Base-by-base conservation (phyloP, 2,888 invertebrate genomes). In the Lordiphosa fenestrarum region DNA sequence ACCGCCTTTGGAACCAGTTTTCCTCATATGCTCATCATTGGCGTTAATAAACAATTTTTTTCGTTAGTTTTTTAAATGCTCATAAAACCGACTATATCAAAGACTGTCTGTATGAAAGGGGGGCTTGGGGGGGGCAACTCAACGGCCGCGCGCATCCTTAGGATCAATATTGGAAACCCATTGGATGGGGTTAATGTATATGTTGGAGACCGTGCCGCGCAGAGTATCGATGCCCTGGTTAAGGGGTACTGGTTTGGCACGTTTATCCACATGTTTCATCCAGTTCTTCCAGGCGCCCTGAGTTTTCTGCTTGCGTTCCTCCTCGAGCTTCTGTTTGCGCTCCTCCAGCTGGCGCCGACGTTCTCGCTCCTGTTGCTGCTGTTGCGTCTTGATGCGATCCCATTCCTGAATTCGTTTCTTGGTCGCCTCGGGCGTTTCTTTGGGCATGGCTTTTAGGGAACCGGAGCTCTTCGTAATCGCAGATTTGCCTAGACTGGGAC, bases 181-280 rank as follows among this genome's bases (percentile, higher is more conserved):
- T 33, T 87, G 84, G 37, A 83, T 75, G n/a, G 89, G 89, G 81
- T 89, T 89, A 0, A 89, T 59, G 58, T 80, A 89, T 15, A 88
- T 86, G 53, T 87, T 78, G 0, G 89, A 88, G 12, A 89, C 71
- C 3, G 89, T 88, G 39, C 89, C 89, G 6, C 87, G 88, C 41
- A 89, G 58, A 0, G 89, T 85, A 21, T 86, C 82, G 38, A 89
- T 75, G 7, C 89, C 89, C 44, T 84, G 85, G 49, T 89, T 89
- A 6, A 89, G 74, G 2, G 89, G 89, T 30, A 89, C 89, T 6
- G 89, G 89, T 46, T 89, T 89, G 6, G 87, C 87, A 39, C 88
- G 88, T 12, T 82, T 78, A 2, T 73, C 69, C 10, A 85, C 89
- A 4, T 78, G 71, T 21, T 86, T 83, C 53, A 88, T 58, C 89